A percentile compares a stretch with the other conserved stretches of the same genome.
These are phyloP conservation scores for Chamaedrilus cognettii DNA, from an alignment of 2,888 invertebrate species.

Conservation along the genomic window DNA sequence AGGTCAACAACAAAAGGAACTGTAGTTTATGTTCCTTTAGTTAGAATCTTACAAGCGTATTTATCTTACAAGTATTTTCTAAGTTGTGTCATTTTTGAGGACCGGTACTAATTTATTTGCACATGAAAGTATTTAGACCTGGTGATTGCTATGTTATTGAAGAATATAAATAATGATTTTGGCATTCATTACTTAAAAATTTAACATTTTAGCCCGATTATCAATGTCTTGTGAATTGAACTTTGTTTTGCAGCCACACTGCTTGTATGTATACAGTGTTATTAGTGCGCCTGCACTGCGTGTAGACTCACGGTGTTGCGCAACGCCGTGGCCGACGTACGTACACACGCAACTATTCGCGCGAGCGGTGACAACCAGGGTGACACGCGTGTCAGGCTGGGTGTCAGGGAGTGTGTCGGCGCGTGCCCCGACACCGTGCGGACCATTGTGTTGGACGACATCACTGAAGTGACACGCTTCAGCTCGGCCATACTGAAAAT, in stretches of 20 bases:
- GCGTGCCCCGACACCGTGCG: constrained; percentile 33
- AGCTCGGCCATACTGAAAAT: constrained; percentile 21
- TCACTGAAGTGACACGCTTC: constrained; percentile 20
- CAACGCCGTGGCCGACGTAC: constrained; percentile 31
- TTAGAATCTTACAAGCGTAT: neutral
- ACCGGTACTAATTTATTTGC: too few species aligned
- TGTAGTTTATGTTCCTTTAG: too few species aligned
- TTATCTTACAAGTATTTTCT: constrained; percentile 10
- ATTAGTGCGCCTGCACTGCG: neutral
- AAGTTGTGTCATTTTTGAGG: too few species aligned
- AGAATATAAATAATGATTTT: too few species aligned
- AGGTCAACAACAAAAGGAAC: too few species aligned
- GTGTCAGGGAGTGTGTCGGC: constrained; percentile 29
- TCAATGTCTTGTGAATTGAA: neutral
- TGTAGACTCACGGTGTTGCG: constrained; percentile 19
- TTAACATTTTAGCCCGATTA: neutral
- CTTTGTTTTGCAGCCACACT: neutral
- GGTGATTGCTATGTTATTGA: too few species aligned
- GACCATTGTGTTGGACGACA: constrained; percentile 37
- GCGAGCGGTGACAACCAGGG: constrained; percentile 39
- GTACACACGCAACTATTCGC: constrained; percentile 25
- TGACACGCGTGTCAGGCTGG: constrained; percentile 30
- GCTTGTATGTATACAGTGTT: constrained; percentile 2
- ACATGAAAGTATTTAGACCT: too few species aligned
- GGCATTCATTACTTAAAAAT: too few species aligned